phyloP scores from a whole-genome alignment of 92 coral and sea anemone species.

The Hydrozoanthus gracilis region DNA sequence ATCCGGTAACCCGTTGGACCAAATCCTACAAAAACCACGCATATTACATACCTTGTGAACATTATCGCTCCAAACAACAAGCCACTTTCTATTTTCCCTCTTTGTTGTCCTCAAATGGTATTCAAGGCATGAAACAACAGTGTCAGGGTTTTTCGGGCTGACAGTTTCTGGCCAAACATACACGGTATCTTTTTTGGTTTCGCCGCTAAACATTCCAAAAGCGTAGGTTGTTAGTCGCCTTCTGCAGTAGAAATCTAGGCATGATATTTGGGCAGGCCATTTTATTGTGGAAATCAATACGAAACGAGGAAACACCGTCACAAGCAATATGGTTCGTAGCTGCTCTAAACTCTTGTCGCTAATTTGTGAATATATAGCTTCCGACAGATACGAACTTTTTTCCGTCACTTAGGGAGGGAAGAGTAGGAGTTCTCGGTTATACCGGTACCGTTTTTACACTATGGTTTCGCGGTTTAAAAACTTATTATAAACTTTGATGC shows the following conservation, averaged over 20 bases:
- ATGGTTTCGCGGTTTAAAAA: not conserved
- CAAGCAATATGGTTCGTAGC: conserved; percentile 22
- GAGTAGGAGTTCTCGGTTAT: conserved; percentile 11
- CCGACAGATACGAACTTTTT: not conserved
- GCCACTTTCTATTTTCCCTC: conserved; percentile 40
- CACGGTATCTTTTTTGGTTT: conserved; percentile 40
- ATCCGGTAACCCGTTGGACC: conserved; percentile 19
- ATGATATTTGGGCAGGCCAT: conserved; percentile 48
- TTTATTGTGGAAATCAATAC: conserved; percentile 53
- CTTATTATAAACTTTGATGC: not conserved
- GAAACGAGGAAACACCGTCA: conserved; percentile 52
- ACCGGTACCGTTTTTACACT: not conserved
- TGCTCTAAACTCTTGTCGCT: conserved; percentile 10
- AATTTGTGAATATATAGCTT: not conserved
- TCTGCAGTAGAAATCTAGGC: conserved; percentile 44
- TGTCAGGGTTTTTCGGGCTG: conserved; percentile 49
- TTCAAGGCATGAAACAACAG: conserved; percentile 49
- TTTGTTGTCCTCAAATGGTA: conserved; percentile 15
- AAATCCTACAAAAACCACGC: conserved; percentile 19
- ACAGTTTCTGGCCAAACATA: conserved; percentile 49
- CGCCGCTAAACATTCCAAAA: conserved; percentile 49
- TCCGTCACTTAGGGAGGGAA: conserved; percentile 7
- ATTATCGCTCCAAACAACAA: conserved; percentile 26
- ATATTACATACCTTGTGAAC: conserved; percentile 31
- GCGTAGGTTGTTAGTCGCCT: conserved; percentile 40